These are phyloP conservation scores for Porites lutea DNA, from an alignment of 64 coral and sea anemone species.

Conservation along the genomic window DNA sequence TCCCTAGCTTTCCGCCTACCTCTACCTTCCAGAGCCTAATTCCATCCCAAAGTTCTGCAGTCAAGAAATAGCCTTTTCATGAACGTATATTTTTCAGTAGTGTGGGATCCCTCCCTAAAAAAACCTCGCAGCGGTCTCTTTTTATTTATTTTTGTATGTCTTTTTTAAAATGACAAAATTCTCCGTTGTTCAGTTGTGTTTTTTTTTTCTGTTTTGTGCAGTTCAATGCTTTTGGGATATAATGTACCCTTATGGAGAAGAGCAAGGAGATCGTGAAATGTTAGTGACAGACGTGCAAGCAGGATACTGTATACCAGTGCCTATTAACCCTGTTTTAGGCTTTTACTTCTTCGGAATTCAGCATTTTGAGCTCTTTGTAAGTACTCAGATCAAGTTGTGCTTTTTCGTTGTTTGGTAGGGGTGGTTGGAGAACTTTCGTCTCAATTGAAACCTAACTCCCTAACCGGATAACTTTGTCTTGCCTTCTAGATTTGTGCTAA, in stretches of 20 bases:
- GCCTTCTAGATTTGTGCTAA: slow-evolving; percentile 29
- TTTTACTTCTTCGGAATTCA: slow-evolving; percentile 4
- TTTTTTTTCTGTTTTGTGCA: not conserved
- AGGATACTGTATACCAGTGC: not conserved
- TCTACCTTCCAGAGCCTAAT: too few relatives aligned
- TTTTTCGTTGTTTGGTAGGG: not conserved
- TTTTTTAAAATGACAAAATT: not conserved
- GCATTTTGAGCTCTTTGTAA: slow-evolving; percentile 11
- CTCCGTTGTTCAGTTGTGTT: not conserved
- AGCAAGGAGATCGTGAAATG: slow-evolving; percentile 11
- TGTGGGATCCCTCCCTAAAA: too few relatives aligned
- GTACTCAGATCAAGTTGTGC: not conserved
- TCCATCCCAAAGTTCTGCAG: too few relatives aligned
- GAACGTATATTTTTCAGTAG: too few relatives aligned
- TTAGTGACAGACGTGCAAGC: not conserved
- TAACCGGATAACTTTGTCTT: not conserved
- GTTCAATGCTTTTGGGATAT: slow-evolving; percentile 35
- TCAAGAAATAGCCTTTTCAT: too few relatives aligned
- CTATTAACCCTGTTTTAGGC: not conserved
- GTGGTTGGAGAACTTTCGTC: too few relatives aligned
- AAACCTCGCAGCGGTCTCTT: too few relatives aligned
- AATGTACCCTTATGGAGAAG: slow-evolving; percentile 39
- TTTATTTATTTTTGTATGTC: not conserved
- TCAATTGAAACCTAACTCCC: too few relatives aligned
- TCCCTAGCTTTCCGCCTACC: too few relatives aligned